Evolutionary conservation across 2,797 vertebrate species (phyloP), one percentile per base, ranked within the genome.

Genomic region (Heteromormyrus szaboi): DNA sequence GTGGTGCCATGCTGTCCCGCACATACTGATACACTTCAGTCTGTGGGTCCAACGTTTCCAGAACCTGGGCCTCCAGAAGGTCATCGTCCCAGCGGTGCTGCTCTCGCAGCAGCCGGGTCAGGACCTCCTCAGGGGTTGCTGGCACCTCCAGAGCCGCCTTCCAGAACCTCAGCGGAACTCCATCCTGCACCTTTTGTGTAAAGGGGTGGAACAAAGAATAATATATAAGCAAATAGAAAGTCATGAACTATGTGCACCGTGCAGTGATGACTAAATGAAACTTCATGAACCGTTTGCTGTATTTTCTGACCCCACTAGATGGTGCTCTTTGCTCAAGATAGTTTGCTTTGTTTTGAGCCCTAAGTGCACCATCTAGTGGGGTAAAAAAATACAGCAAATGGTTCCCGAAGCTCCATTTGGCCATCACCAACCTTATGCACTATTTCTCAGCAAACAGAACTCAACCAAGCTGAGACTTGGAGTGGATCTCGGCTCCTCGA

Each of bases 71-170:
- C 91, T 99, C 98, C 12, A 99, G 93, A 89, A 99, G 95, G 93
- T 99, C 98, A 86, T 98, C 97, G 4, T 99, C 98, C 98, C 98
- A 99, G 90, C 97, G 96, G 65, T 97, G 96, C 91, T 98, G 98
- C 90, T 99, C 98, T 88, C 97, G 96, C 48, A 99, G 93, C 7
- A 99, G 91, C 41, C 98, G 96, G 25, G 95, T 97, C 91, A 99
- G 94, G 89, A 99, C 92, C 0, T 98, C 97, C 90, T 98, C 97
- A 0, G 97, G 97, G 0, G 87, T 76, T 0, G 97, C 97, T 6
- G 97, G 96, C 79, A 99, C 93, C 91, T 99, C 98, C 25, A 97
- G 94, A 0, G 96, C 97, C 81, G 96, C 96, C 92, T 98, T 97
- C 98, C 98, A 99, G 87, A 98, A 93, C 41, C 98, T 96, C 22